Evolutionary conservation across 2,113 vertebrate genomes (phyloP), one percentile per base, ranked within the genome.

Genomic region (Oreochromis spilurus): DNA sequence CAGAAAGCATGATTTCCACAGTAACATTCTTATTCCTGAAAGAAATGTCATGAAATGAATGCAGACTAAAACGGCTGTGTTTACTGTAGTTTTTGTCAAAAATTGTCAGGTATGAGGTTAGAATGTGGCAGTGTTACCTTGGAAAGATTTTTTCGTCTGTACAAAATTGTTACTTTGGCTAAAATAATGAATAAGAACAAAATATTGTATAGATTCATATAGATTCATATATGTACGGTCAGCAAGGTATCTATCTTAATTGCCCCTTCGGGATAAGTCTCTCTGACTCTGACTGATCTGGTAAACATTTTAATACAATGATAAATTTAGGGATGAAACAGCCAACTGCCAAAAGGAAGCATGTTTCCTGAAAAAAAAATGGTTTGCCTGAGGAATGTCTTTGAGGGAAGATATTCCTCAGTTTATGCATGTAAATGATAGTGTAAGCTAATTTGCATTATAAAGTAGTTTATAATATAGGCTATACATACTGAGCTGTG

Each of bases 91-190:
- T 31, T 9, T 60, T 60, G 16, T 34, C 8, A 34, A 60, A 60
- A 60, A 60, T 5, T 9, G 5, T 10, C 57, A 60, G 0, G 16
- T 19, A 0, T 34, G 58, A 34, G 29, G 3, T 31, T 34, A 60
- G 17, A 34, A 60, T 34, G 29, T 34, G 1, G 16, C 4, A 60
- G 16, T 31, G 57, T 60, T 5, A 34, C 26, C 16, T 60, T 1
- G 1, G 29, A 31, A 54, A 54, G 10, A 5, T 5, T 5, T 54
- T 54, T 24, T n/a, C 53, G 9, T 19, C n/a, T 6, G n/a, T 1
- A 55, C 21, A 55, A 60, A 60, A 60, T 4, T 17, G 4, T 31
- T 8, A 55, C 31, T 58, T 29, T 58, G 13, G 24, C 55, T 14
- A 55, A 55, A 55, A 24, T 58, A 1, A 14, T 58, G 4, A 34